These are phyloP conservation scores for Aphrophora alni DNA, from an alignment of 2,888 invertebrate species.

Conservation along the genomic window DNA sequence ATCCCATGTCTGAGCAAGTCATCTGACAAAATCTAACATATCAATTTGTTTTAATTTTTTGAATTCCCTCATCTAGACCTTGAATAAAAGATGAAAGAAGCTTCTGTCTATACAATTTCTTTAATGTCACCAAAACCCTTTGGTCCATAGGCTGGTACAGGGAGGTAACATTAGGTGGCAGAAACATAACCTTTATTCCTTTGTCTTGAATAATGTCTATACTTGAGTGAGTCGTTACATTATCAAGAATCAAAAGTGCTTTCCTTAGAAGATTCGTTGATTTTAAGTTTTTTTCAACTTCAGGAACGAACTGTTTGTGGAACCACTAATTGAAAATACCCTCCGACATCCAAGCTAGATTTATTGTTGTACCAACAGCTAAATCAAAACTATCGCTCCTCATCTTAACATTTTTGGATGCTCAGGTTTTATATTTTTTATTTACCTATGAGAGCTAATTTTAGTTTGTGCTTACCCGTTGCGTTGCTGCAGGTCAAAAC, in stretches of 20 bases:
- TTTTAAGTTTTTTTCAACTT: slow-evolving; percentile 20
- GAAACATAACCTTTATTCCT: slow-evolving; percentile 9
- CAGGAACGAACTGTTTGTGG: slow-evolving; percentile 21
- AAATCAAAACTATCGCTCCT: neutral
- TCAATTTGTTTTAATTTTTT: neutral
- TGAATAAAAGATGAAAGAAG: neutral
- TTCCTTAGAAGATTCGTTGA: slow-evolving; percentile 20
- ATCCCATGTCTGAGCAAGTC: too few species aligned
- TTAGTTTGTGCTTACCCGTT: neutral
- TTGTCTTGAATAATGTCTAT: neutral
- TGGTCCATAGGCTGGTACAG: neutral
- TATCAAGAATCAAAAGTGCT: slow-evolving; percentile 20
- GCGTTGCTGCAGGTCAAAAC: neutral
- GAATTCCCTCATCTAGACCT: neutral
- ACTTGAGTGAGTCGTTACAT: slow-evolving; percentile 7
- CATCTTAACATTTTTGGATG: neutral
- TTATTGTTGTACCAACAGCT: neutral
- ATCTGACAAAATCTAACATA: too few species aligned
- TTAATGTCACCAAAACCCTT: neutral
- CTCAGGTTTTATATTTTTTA: neutral
- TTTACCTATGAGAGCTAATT: neutral
- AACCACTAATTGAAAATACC: neutral
- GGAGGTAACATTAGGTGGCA: too few species aligned
- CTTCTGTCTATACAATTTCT: neutral
- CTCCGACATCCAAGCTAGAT: neutral